These are phyloP conservation scores for Polypedilum pembai DNA, from an alignment of 1,140 invertebrate genomes.

Conservation along the genomic window DNA sequence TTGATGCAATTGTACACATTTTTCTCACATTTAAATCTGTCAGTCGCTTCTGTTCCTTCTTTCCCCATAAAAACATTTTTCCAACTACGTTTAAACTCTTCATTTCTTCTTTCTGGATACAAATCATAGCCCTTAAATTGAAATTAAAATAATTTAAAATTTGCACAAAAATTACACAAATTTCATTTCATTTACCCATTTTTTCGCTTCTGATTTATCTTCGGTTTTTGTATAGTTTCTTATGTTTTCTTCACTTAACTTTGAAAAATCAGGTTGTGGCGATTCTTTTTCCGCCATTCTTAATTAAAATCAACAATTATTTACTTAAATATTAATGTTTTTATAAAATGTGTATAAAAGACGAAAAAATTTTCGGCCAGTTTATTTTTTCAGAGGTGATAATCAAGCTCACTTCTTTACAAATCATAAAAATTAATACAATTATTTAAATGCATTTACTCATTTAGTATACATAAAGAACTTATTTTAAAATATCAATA, in stretches of 20 bases:
- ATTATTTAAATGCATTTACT: too few relatives aligned
- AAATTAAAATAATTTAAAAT: not conserved
- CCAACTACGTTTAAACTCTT: conserved; percentile 49
- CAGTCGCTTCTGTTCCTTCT: conserved; percentile 57
- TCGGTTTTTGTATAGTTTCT: not conserved
- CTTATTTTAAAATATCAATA: too few relatives aligned
- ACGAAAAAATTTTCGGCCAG: too few relatives aligned
- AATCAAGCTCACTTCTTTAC: too few relatives aligned
- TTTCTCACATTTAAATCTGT: conserved; percentile 72
- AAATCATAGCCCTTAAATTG: conserved; percentile 58
- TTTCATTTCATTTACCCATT: not conserved
- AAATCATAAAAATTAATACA: too few relatives aligned
- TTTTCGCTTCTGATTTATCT: not conserved
- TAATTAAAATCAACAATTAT: not conserved
- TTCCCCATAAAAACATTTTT: conserved; percentile 50
- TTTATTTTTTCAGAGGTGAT: too few relatives aligned
- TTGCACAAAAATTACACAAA: too few relatives aligned
- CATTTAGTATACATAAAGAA: too few relatives aligned
- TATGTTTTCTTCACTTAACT: not conserved
- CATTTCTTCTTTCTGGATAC: conserved; percentile 72
- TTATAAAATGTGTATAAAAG: too few relatives aligned
- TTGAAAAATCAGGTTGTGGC: not conserved
- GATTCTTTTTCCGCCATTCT: not conserved
- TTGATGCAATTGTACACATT: conserved; percentile 68
- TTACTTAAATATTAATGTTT: not conserved